Base-by-base conservation (phyloP, 2,797 vertebrate species). In the Scyliorhinus canicula region DNA sequence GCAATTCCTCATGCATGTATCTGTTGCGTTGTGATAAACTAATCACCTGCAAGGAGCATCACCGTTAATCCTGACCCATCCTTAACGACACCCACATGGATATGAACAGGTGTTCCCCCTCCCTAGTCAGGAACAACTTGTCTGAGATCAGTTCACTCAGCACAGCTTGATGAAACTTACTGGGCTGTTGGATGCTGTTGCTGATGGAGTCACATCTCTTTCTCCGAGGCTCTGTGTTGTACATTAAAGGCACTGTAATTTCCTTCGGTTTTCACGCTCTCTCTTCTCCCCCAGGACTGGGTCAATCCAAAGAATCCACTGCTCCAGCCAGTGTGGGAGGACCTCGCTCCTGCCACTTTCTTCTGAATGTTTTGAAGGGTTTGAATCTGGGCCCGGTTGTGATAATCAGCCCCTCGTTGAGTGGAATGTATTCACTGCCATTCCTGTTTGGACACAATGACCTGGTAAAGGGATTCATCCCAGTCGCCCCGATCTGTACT, bases 341-440 rank as follows among this genome's bases (percentile, higher is more conserved):
- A 99, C 95, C 97, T 97, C 44, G 99, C 97, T 0, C 98, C 99
- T 0, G 97, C 97, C 0, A 95, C 95, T 2, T 99, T 99, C 96
- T 99, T 95, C 97, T 97, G 82, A 97, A 97, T 0, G 97, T 99
- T 96, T 97, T 96, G 16, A 98, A 98, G 95, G 96, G 96, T 88
- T 97, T 99, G 96, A 91, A 96, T 84, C 96, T 98, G 95, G 97
- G 96, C 19, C 96, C 97, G 0, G 98, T 97, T 0, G 99, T 98
- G 96, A 96, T 99, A 96, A 96, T 99, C 97, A 99, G 99, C 96
- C 99, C 99, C 0, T 99, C 99, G 0, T 97, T 99, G 96, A 99
- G 99, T 0, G 99, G 99, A 95, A 99, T 99, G 98, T 99, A 99
- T 96, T 98, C 99, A 0, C 97, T 99, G 95, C 98, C 99, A 4